Evolutionary conservation across 2,113 vertebrate species (phyloP).

Genomic region (Passerina amoena): DNA sequence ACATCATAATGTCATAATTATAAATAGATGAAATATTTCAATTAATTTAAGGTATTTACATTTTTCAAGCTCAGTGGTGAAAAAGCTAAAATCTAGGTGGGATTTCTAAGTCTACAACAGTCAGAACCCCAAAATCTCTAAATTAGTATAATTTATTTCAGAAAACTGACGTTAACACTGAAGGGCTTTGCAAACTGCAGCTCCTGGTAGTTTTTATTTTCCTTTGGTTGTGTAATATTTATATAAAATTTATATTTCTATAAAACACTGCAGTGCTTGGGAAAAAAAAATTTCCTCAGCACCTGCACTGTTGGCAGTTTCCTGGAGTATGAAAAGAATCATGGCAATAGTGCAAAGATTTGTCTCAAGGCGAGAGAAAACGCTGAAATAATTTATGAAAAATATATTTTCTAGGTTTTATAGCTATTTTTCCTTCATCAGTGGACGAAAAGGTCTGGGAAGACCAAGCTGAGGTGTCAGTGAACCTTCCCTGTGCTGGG

Average conservation of each 20-base stretch:
- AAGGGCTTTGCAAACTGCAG: neutral
- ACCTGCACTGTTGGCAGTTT: neutral
- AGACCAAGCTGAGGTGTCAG: neutral
- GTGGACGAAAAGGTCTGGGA: neutral
- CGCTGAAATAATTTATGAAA: neutral
- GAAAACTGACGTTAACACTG: neutral
- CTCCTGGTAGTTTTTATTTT: neutral
- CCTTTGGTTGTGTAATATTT: neutral
- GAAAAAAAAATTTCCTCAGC: neutral
- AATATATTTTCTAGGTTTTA: neutral
- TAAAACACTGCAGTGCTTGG: neutral
- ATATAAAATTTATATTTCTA: neutral
- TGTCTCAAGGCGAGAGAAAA: neutral
- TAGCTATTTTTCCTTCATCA: slow-evolving; percentile 29
- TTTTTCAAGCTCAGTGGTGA: neutral
- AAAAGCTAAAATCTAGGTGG: neutral
- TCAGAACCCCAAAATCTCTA: neutral
- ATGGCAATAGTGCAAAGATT: neutral
- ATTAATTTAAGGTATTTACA: neutral
- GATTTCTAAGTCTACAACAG: neutral
- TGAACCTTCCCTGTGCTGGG: slow-evolving; percentile 38
- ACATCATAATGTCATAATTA: neutral
- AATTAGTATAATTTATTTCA: neutral
- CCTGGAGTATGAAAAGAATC: neutral
- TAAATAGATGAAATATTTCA: neutral